Evolutionary conservation across 2,888 invertebrate species (phyloP), one percentile per base, ranked within the genome.

Genomic region (Trachelus stipa): DNA sequence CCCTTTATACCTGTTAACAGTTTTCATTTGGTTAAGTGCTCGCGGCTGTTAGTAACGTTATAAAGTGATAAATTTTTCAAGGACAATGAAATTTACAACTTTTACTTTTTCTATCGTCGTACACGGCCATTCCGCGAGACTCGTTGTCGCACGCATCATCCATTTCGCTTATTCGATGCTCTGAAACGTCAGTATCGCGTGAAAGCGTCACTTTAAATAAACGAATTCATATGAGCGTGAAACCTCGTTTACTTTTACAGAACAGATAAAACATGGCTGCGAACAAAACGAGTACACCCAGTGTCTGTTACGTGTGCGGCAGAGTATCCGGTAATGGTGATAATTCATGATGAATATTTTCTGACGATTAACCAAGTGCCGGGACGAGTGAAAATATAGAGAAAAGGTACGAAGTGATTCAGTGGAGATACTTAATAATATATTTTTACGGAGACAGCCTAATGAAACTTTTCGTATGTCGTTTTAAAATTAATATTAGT

Each of bases 1-100:
- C 71, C 33, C 71, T 71, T 33, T 71, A 31, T 56, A 56, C 71
- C 33, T 33, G 71, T 34, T 71, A 71, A 71, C 71, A 71, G 71
- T 71, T 71, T 71, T 71, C 71, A 71, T 71, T 71, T 34, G 71
- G 71, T 15, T 71, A 71, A 71, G 71, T 71, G 71, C 33, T 71
- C 23, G 56, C 56, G 56, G 23, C 56, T 56, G 56, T 56, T 56
- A 23, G 56, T 56, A 56, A 56, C 56, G 56, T 56, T 56, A 23
- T 56, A 23, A 56, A 56, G 56, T 56, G 56, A 56, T 56, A 23
- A 56, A 56, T 56, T 56, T 56, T 23, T 56, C 56, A 56, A 23
- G 56, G 56, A 56, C 56, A 56, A 56, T 23, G 56, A 56, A 56
- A 56, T 6, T 23, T 56, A 15, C 23, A 9, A 56, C 56, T 23